Evolutionary conservation across 2,113 vertebrate species (phyloP).

Genomic region (Ivindomyrus marchei): DNA sequence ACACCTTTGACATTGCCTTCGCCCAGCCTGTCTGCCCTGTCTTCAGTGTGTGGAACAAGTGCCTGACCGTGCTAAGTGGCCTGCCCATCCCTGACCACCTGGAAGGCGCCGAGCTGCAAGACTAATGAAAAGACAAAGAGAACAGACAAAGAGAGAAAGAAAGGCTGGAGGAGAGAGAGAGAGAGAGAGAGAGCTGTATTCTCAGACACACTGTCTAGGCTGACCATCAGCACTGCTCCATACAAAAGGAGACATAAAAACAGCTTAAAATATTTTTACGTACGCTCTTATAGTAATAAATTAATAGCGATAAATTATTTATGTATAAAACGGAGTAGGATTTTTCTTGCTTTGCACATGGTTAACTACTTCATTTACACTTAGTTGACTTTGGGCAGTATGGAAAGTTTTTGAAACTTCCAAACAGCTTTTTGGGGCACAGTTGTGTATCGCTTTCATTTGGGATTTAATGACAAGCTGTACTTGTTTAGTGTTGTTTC

Average conservation of each 20-base stretch:
- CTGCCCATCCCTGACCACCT: constrained; percentile 95
- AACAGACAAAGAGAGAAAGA: not conserved
- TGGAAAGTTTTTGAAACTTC: constrained; percentile 23
- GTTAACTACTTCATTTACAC: constrained; percentile 55
- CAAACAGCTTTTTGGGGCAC: constrained; percentile 21
- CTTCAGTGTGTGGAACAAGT: constrained; percentile 96
- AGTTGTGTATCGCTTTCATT: constrained; percentile 24
- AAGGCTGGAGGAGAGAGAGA: not conserved
- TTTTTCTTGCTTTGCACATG: constrained; percentile 71
- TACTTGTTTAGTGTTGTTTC: not conserved
- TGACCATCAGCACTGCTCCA: constrained; percentile 29
- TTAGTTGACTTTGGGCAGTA: constrained; percentile 41
- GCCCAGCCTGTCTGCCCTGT: constrained; percentile 90
- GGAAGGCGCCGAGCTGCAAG: constrained; percentile 77
- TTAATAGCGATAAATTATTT: constrained; percentile 32
- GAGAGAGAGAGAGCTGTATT: not conserved
- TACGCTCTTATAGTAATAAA: constrained; percentile 53
- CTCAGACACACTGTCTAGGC: not conserved
- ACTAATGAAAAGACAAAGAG: constrained; percentile 46
- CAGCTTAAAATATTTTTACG: constrained; percentile 58
- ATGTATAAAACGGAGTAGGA: constrained; percentile 48
- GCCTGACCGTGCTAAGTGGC: constrained; percentile 89
- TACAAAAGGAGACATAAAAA: constrained; percentile 40
- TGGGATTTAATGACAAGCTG: constrained; percentile 9
- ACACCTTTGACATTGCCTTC: constrained; percentile 87